Conservation (phyloP, 2,797 vertebrate species). For the Gallinago solitaria region DNA sequence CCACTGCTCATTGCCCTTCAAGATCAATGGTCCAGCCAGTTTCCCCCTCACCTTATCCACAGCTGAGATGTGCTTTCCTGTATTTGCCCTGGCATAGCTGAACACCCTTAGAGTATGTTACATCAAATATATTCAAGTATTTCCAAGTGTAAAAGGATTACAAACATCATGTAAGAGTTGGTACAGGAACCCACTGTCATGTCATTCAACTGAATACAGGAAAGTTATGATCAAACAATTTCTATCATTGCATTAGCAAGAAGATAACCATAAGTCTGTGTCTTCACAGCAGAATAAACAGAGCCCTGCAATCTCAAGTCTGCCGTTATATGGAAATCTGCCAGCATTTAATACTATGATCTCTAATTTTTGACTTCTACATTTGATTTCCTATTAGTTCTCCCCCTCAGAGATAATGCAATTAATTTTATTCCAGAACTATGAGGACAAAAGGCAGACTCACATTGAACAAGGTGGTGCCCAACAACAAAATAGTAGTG, state of each 20-base stretch:
- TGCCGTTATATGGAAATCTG: background rate
- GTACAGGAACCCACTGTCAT: background rate
- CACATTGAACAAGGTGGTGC: background rate
- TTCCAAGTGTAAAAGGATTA: background rate
- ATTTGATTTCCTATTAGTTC: background rate
- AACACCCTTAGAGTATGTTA: background rate
- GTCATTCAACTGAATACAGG: background rate
- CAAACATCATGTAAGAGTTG: background rate
- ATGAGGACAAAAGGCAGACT: background rate
- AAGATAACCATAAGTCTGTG: background rate
- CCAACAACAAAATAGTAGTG: background rate
- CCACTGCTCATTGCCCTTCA: background rate
- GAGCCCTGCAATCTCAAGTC: background rate
- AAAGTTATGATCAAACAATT: background rate
- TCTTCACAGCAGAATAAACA: background rate
- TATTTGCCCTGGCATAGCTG: background rate
- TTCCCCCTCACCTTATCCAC: background rate
- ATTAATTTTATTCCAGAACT: background rate
- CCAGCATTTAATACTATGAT: background rate
- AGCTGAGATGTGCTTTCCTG: background rate
- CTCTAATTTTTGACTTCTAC: background rate
- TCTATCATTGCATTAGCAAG: background rate
- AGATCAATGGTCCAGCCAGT: background rate
- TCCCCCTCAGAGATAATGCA: background rate
- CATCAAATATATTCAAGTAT: background rate